Evolutionary conservation across 2,888 invertebrate species (phyloP).

Genomic region (Diachrysia chrysitis): DNA sequence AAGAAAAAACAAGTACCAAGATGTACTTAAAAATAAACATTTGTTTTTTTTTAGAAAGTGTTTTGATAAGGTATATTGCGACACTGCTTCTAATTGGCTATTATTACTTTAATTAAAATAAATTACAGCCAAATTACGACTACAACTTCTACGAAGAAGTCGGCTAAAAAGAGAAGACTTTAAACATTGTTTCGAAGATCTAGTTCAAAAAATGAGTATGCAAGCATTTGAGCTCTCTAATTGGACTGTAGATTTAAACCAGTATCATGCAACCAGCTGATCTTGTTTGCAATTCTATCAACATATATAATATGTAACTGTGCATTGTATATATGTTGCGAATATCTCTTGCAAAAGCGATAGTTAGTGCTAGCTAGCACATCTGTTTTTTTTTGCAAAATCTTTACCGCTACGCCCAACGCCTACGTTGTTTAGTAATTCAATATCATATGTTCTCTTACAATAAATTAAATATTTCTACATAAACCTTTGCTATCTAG

Average conservation of each 20-base stretch:
- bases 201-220: background rate
- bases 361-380: background rate
- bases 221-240: background rate
- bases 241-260: conserved; percentile 1
- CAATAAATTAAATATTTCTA: too few species aligned
- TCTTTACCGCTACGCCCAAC: too few species aligned
- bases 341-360: background rate
- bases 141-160: background rate
- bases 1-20: too few species aligned
- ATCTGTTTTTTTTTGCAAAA: background rate
- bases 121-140: background rate
- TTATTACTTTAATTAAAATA: too few species aligned
- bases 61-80: too few species aligned
- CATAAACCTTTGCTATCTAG: too few species aligned
- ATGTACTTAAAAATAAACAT: too few species aligned
- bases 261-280: conserved; percentile 4
- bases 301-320: background rate
- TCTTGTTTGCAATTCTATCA: conserved; percentile 4
- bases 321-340: too few species aligned
- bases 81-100: too few species aligned
- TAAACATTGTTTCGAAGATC: background rate
- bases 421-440: too few species aligned
- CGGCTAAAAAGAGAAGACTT: background rate
- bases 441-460: too few species aligned
- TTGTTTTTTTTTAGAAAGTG: too few species aligned